Evolutionary conservation across 1,140 invertebrate species (phyloP).

Genomic region (Atta cephalotes): DNA sequence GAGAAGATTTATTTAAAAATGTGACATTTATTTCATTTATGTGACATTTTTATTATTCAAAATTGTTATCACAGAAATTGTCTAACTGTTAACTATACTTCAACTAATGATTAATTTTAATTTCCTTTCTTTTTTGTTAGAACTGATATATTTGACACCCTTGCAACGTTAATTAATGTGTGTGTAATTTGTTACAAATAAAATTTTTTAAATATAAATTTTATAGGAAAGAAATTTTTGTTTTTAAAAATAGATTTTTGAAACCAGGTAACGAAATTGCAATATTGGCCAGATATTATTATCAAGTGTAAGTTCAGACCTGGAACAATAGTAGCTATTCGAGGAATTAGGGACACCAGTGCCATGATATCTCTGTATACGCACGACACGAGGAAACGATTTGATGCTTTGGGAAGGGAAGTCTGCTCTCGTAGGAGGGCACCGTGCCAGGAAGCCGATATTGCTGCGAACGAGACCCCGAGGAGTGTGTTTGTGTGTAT

Average conservation of each 20-base stretch:
- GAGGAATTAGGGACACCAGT: slow-evolving; percentile 73
- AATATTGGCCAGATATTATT: slow-evolving; percentile 6
- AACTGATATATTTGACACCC: background rate
- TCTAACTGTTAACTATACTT: background rate
- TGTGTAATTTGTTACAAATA: background rate
- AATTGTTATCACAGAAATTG: background rate
- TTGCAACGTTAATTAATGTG: background rate
- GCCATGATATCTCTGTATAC: slow-evolving; percentile 48
- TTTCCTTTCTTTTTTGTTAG: background rate
- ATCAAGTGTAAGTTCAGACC: slow-evolving; percentile 59
- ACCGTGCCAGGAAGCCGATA: slow-evolving; percentile 77
- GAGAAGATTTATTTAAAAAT: background rate
- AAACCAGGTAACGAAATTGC: background rate
- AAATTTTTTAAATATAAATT: background rate
- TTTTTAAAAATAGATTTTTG: slow-evolving; percentile 8
- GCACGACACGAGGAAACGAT: slow-evolving; percentile 75
- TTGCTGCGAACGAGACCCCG: slow-evolving; percentile 70
- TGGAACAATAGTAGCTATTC: slow-evolving; percentile 65
- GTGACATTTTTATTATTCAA: background rate
- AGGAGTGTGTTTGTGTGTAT: slow-evolving; percentile 22
- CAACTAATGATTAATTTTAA: slow-evolving; percentile 1
- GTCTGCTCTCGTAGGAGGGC: slow-evolving; percentile 77
- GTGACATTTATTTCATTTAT: background rate
- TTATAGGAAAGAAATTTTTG: background rate
- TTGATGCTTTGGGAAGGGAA: slow-evolving; percentile 78